Percentiles rank a stretch among this genome's conserved stretches.
Evolutionary conservation across 2,797 vertebrate genomes (phyloP).

Genomic region (Thamnophis elegans): DNA sequence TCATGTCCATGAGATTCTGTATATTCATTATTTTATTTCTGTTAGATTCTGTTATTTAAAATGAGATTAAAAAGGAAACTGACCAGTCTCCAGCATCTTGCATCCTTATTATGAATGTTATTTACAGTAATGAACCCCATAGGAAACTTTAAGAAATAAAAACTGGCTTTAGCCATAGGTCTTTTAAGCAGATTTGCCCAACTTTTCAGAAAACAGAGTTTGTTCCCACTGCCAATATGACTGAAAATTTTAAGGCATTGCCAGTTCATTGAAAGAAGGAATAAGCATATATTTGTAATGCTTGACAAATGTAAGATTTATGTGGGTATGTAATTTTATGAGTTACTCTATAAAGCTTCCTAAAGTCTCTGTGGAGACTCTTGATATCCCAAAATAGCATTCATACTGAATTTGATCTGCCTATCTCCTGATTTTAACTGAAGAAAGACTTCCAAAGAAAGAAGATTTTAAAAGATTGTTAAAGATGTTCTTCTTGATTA

Average conservation of each 20-base stretch:
- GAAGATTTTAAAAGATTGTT: background rate
- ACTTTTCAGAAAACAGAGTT: background rate
- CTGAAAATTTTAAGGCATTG: background rate
- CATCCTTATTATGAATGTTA: background rate
- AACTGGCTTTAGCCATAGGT: background rate
- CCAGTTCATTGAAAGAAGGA: background rate
- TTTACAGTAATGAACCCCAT: background rate
- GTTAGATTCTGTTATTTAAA: background rate
- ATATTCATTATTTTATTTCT: background rate
- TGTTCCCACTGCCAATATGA: background rate
- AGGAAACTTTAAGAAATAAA: background rate
- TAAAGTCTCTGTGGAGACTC: background rate
- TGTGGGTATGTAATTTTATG: background rate
- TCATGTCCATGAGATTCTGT: background rate
- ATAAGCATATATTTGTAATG: too few relatives aligned
- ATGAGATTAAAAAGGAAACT: background rate
- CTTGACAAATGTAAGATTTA: background rate
- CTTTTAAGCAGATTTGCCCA: background rate
- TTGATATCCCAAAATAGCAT: background rate
- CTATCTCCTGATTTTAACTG: accelerated
- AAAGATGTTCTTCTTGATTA: background rate
- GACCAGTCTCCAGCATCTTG: background rate
- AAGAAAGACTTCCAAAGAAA: background rate
- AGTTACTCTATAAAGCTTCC: background rate
- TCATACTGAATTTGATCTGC: background rate